Evolutionary conservation across 2,113 vertebrate species (phyloP), one percentile per base, ranked within the genome.

Genomic region (Strigops habroptila): DNA sequence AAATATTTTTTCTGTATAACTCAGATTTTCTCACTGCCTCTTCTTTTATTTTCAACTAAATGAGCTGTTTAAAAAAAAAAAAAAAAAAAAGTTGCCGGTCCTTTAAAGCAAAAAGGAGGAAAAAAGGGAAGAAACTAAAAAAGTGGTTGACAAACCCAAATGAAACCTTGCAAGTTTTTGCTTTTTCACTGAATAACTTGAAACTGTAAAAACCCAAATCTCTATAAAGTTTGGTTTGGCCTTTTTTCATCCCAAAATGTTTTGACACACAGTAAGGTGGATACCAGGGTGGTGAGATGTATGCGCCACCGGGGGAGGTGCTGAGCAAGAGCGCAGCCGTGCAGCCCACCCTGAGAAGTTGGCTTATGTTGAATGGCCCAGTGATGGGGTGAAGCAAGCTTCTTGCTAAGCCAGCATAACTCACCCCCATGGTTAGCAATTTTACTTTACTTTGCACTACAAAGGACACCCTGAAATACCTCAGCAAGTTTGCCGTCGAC

Each of bases 341-440:
- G 1, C 63, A 27, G 57, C 21, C 18, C 41, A 30, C 25, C 33
- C 43, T 4, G 28, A 57, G 41, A 37, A 62, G 60, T 0, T 0
- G 1, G 14, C 31, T 73, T 0, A 0, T 16, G 44, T 6, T 46
- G 60, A 84, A 37, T 12, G 27, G 46, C 18, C 19, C 0, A 0
- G 12, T n/a, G 46, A 12, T 44, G 55, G 19, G 15, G 22, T 30
- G 44, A 70, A 23, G 14, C 52, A 22, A 91, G 28, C 37, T 49
- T 39, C 70, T 85, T 10, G 9, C 35, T 88, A 65, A 86, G 8
- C 27, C 19, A 4, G 14, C 11, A 2, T 16, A 44, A 51, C 35
- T 75, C 30, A 18, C 14, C 14, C 39, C 63, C 43, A 21, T 1
- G 9, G 22, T 17, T 48, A 41, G 17, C 53, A 43, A 12, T 77